A percentile compares a stretch with the other conserved stretches of the same genome.
Evolutionary conservation across 92 coral and sea anemone species (phyloP).

Genomic region (Umimayanthus kanabou): DNA sequence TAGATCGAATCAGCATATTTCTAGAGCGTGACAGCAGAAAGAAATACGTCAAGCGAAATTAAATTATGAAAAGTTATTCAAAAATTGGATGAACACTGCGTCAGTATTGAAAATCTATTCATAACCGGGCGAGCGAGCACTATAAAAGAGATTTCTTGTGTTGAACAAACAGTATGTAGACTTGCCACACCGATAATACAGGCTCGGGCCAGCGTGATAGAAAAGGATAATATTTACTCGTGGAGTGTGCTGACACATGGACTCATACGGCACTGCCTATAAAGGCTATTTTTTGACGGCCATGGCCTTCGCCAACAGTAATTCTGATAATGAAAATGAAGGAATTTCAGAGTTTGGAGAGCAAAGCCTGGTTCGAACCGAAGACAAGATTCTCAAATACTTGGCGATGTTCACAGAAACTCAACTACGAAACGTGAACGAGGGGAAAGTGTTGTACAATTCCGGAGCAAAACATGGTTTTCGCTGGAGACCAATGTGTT

Average conservation of each 20-base stretch:
- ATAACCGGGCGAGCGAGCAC: too few species aligned
- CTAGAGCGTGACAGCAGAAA: background rate
- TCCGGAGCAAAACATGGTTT: constrained; percentile 34
- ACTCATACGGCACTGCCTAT: background rate
- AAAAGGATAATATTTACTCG: background rate
- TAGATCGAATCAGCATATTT: background rate
- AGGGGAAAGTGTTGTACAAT: constrained; percentile 33
- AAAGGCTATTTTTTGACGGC: constrained; percentile 30
- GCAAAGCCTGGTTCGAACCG: constrained; percentile 10
- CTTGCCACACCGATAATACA: background rate
- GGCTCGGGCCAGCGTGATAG: background rate
- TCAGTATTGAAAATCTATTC: background rate
- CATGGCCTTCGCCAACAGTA: constrained; percentile 24
- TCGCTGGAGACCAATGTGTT: constrained; percentile 39
- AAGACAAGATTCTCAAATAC: constrained; percentile 24
- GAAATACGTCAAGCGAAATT: constrained; percentile 25
- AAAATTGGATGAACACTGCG: background rate
- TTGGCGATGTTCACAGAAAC: constrained; percentile 39
- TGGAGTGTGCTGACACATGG: constrained; percentile 7
- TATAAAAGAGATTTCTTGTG: constrained; percentile 16
- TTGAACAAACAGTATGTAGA: constrained; percentile 7
- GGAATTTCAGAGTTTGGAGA: constrained; percentile 32
- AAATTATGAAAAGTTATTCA: constrained; percentile 42
- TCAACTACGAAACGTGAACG: constrained; percentile 28
- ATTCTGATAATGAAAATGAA: constrained; percentile 25